Evolutionary conservation across 2,113 vertebrate species (phyloP).

Genomic region (Mastomys coucha): DNA sequence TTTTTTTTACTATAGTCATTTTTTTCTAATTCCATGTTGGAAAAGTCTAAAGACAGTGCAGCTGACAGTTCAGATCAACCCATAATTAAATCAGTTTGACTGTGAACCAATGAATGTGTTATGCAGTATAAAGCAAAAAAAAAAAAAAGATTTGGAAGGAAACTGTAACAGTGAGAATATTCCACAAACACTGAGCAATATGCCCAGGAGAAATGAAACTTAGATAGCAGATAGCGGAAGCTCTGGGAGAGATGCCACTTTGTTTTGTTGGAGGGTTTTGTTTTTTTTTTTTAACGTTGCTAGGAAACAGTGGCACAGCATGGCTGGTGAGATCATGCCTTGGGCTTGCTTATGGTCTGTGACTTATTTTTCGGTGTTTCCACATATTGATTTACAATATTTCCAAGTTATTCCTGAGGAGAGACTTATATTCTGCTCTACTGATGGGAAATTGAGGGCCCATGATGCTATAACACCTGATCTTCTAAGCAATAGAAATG

Average conservation of each 20-base stretch:
- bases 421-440: constrained; percentile 18
- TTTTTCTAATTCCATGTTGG: constrained; percentile 31
- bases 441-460: constrained; percentile 21
- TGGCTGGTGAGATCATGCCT: not conserved
- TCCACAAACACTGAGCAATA: not conserved
- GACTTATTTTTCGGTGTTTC: not conserved
- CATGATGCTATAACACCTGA: not conserved
- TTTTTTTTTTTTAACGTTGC: constrained; percentile 12
- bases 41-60: constrained; percentile 13
- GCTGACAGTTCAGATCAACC: not conserved
- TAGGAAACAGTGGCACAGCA: constrained; percentile 7
- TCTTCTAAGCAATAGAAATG: not conserved
- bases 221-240: constrained; percentile 5
- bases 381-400: not conserved
- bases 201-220: not conserved
- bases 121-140: not conserved
- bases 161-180: constrained; percentile 21
- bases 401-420: constrained; percentile 12
- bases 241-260: not conserved
- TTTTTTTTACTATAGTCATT: not conserved
- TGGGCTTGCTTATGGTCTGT: not conserved
- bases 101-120: not conserved
- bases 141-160: constrained; percentile 15
- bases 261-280: not conserved
- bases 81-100: constrained; percentile 13